A percentile compares a stretch with the other conserved stretches of the same genome.
Conservation (phyloP, 2,113 vertebrate genomes). For the Arenaria interpres region DNA sequence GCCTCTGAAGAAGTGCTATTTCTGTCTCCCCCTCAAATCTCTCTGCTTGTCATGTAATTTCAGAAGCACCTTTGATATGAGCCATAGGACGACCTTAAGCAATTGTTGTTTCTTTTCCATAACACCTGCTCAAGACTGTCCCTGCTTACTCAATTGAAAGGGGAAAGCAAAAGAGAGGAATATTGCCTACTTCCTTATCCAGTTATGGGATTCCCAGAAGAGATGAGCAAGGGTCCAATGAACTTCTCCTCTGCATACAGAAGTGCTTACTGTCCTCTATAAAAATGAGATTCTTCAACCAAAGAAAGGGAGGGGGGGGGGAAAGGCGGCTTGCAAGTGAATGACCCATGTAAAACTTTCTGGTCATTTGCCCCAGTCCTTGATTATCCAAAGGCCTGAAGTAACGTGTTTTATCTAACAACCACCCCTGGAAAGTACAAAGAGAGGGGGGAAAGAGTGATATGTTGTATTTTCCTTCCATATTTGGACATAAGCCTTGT, state of each 20-base stretch:
- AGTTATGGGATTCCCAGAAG: background rate
- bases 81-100: background rate
- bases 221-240: background rate
- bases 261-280: background rate
- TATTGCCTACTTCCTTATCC: background rate
- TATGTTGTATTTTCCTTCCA: background rate
- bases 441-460: rapidly evolving
- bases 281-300: background rate
- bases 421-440: background rate
- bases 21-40: conserved; percentile 10
- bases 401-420: background rate
- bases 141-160: background rate
- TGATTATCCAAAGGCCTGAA: background rate
- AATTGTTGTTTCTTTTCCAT: background rate
- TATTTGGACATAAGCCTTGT: background rate
- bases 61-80: conserved; percentile 50
- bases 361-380: background rate
- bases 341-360: rapidly evolving
- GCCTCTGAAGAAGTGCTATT: conserved; percentile 43
- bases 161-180: background rate
- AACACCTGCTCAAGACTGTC: background rate
- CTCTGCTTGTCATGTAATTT: conserved; percentile 54
- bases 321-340: rapidly evolving
- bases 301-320: background rate
- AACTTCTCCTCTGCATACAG: background rate